Percentiles rank a stretch among this genome's conserved stretches.
Evolutionary conservation across 2,113 vertebrate genomes (phyloP).

Genomic region (Aldabrachelys gigantea): DNA sequence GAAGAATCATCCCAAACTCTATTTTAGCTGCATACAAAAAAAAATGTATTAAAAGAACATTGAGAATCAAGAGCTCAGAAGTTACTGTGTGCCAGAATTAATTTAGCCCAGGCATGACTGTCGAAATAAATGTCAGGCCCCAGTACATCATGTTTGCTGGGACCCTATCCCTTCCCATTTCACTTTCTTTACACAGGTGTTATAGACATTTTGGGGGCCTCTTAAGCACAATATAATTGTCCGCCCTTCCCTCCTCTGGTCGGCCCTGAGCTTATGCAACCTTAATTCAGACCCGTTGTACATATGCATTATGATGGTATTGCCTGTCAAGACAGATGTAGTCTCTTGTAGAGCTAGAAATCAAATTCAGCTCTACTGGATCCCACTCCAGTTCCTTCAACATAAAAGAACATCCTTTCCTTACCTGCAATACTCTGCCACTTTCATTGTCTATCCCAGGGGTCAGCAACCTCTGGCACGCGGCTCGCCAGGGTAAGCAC

Average conservation of each 20-base stretch:
- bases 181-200: no score
- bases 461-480: no score
- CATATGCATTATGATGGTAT: background rate
- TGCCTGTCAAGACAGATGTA: background rate
- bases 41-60: background rate
- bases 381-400: background rate
- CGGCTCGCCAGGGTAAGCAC: no score
- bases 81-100: background rate
- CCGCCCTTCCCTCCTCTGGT: no score
- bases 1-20: background rate
- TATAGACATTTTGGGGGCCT: no score
- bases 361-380: background rate
- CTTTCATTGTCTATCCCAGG: rapidly evolving
- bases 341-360: background rate
- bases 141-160: no score
- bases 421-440: rapidly evolving
- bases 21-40: background rate
- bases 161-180: no score
- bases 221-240: no score
- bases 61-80: background rate
- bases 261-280: background rate
- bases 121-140: background rate
- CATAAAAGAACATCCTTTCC: background rate
- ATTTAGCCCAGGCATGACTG: background rate
- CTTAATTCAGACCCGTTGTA: background rate